Base-by-base conservation (phyloP, 2,113 vertebrate genomes). In the Burhinus bistriatus region DNA sequence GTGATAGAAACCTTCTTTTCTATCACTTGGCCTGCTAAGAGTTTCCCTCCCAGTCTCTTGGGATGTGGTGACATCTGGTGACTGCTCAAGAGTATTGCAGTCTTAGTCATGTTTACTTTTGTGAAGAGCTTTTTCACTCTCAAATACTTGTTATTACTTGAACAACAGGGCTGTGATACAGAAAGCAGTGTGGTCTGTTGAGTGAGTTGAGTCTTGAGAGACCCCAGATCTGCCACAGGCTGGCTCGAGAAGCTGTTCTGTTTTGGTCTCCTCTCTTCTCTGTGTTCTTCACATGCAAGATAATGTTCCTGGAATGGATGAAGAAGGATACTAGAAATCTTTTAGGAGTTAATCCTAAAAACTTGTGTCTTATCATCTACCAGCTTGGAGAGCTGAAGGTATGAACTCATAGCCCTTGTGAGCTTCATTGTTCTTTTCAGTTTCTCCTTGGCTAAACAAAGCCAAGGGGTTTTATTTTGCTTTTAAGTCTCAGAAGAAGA, bases 11-110 rank as follows among this genome's bases (percentile, higher is more conserved):
- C 22, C 26, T 49, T 29, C 25, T 49, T 29, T 64, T 52, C 36
- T 47, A 1, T 54, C 17, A 1, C 16, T 82, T 51, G 30, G 26
- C 14, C 32, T 87, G 42, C 58, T 23, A 3, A 15, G 27, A 27
- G 38, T 36, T 68, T 93, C 40, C 12, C 14, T 57, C 1, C 0
- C 0, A 44, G 13, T 75, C 42, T 61, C 12, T 44, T 61, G 70
- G 55, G 40, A 52, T 3, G 2, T 72, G 71, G 40, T 90, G 96
- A 76, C 94, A 96, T 62, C 93, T 97, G 87, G 79, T 91, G 90
- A 81, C 64, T 80, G 44, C 66, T 75, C 15, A 17, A 1, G 21
- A 69, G 29, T 65, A 62, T 49, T 89, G 80, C 86, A 70, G 15
- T 30, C n/a, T 65, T 34, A 38, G 29, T 54, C 36, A 9, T 2